Percentiles rank a stretch among this genome's conserved stretches.
phyloP scores from a whole-genome alignment of 2,888 invertebrate genomes.

The Deroplatys truncata region DNA sequence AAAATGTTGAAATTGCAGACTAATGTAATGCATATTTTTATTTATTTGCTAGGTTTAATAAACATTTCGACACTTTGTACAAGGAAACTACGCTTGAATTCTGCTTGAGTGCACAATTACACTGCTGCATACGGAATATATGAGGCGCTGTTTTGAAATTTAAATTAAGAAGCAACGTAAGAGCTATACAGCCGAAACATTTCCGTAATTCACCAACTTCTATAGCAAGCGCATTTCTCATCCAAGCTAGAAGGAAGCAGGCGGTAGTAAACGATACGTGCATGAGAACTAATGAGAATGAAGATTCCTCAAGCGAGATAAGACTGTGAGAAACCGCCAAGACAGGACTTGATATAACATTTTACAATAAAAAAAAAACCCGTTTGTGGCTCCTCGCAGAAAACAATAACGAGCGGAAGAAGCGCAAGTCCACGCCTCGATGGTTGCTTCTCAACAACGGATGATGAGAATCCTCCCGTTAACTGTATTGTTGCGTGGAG shows the following conservation, averaged over 20 bases:
- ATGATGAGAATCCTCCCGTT: background rate
- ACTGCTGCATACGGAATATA: background rate
- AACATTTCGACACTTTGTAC: no score
- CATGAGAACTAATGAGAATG: background rate
- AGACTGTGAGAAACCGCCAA: background rate
- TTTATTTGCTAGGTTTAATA: no score
- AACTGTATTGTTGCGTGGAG: background rate
- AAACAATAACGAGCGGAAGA: slow-evolving; percentile 14
- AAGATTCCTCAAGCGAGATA: slow-evolving; percentile 6
- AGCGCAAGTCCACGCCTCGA: background rate
- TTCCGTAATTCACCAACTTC: background rate
- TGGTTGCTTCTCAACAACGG: background rate
- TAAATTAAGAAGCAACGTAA: background rate
- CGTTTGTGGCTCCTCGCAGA: background rate
- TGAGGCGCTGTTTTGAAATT: background rate
- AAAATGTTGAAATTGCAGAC: no score
- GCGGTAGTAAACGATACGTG: slow-evolving; percentile 5
- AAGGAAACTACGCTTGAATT: background rate
- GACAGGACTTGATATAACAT: background rate
- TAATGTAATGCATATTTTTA: no score
- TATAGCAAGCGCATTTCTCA: background rate
- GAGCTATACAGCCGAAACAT: background rate
- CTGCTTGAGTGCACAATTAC: background rate
- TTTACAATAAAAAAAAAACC: slow-evolving; percentile 8
- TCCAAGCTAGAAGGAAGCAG: background rate